A percentile compares a stretch with the other conserved stretches of the same genome.
Conservation (phyloP, 2,113 vertebrate genomes). For the Elgaria multicarinata region DNA sequence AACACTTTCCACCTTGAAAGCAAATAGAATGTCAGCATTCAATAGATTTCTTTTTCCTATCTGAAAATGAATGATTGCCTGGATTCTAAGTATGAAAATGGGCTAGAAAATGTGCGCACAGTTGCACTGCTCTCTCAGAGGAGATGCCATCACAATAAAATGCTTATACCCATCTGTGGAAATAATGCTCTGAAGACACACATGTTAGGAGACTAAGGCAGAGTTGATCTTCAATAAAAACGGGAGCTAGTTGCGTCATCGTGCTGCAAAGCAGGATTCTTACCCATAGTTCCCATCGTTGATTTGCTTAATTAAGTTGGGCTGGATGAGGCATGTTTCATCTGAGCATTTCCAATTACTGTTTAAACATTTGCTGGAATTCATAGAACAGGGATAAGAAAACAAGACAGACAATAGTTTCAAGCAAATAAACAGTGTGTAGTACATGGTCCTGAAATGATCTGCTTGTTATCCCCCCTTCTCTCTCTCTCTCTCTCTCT, state of each 20-base stretch:
- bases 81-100: neutral
- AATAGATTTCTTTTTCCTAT: neutral
- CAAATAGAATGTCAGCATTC: neutral
- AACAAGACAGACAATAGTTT: constrained; percentile 9
- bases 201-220: neutral
- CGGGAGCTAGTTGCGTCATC: neutral
- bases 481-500: too few relatives aligned
- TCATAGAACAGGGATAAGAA: constrained; percentile 34
- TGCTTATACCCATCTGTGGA: too few relatives aligned
- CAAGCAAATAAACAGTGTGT: neutral
- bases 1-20: neutral
- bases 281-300: constrained; percentile 78
- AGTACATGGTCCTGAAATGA: neutral
- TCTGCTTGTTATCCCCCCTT: neutral
- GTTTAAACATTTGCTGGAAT: constrained; percentile 74
- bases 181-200: neutral
- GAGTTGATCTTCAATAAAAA: neutral
- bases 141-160: too few relatives aligned
- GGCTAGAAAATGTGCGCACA: neutral
- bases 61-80: neutral
- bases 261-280: constrained; percentile 59
- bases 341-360: constrained; percentile 75
- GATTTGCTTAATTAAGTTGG: constrained; percentile 74
- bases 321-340: constrained; percentile 71
- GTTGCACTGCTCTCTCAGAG: neutral